A percentile compares a stretch with the other conserved stretches of the same genome.
Conservation (phyloP, 2,888 invertebrate species). For the Aphrophora alni region DNA sequence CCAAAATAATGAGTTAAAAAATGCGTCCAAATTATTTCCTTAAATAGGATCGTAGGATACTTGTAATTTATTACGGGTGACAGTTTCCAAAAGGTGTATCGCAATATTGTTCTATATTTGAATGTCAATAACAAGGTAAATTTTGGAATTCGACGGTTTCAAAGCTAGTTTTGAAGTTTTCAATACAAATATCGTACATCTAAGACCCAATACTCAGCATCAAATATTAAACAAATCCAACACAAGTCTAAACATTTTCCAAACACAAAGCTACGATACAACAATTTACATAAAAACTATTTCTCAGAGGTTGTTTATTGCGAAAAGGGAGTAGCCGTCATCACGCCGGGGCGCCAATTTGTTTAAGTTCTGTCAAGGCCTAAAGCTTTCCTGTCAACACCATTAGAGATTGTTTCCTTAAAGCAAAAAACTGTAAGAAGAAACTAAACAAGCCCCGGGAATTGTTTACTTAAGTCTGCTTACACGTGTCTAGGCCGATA, state of each 20-base stretch:
- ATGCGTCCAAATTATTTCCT: too few species aligned
- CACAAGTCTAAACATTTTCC: background rate
- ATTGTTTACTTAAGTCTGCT: background rate
- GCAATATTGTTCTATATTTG: too few species aligned
- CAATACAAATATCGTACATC: too few species aligned
- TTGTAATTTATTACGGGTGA: too few species aligned
- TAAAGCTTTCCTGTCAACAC: too few species aligned
- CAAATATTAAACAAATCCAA: background rate
- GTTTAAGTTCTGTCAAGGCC: background rate
- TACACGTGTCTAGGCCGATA: background rate
- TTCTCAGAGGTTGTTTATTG: background rate
- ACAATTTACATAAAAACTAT: background rate
- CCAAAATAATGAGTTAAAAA: too few species aligned
- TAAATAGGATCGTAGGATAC: too few species aligned
- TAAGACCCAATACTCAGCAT: too few species aligned
- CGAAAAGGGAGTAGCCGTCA: background rate
- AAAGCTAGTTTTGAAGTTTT: too few species aligned
- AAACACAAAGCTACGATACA: background rate
- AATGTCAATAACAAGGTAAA: too few species aligned
- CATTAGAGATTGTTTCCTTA: constrained; percentile 6
- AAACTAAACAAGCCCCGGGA: background rate
- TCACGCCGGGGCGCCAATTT: background rate
- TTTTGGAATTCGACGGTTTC: too few species aligned
- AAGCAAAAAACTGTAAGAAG: background rate
- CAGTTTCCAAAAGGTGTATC: too few species aligned